A percentile compares a stretch with the other conserved stretches of the same genome.
These are phyloP conservation scores for Malacosoma neustria DNA, from an alignment of 2,888 invertebrate genomes.

Conservation along the genomic window DNA sequence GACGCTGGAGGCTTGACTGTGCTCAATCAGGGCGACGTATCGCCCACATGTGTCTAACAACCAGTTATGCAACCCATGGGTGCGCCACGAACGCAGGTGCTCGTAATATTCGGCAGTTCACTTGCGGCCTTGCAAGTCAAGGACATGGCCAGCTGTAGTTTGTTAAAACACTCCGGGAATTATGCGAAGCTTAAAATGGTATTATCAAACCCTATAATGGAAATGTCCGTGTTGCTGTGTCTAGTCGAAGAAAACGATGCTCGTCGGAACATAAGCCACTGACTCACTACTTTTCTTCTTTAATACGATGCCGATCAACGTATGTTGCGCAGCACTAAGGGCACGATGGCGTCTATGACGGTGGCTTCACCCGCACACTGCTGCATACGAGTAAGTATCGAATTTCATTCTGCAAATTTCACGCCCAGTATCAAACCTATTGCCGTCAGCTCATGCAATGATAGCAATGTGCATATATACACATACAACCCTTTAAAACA, in stretches of 20 bases:
- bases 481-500: too few species aligned
- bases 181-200: background rate
- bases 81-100: background rate
- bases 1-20: constrained; percentile 52
- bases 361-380: constrained; percentile 56
- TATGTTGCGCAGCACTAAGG: background rate
- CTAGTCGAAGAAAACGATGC: too few species aligned
- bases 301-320: background rate
- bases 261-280: too few species aligned
- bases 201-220: too few species aligned
- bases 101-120: background rate
- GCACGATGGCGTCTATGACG: constrained; percentile 12
- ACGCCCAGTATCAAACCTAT: too few species aligned
- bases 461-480: too few species aligned
- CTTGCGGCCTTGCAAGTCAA: constrained; percentile 37
- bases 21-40: constrained; percentile 33
- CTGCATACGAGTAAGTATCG: constrained; percentile 56
- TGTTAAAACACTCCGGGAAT: background rate
- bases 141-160: constrained; percentile 24
- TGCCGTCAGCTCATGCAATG: too few species aligned
- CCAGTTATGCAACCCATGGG: background rate
- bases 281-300: too few species aligned
- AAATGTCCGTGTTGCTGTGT: too few species aligned
- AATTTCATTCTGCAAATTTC: constrained; percentile 69
- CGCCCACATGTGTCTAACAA: constrained; percentile 41